Conservation (phyloP, 2,888 invertebrate species). For the Gastracanthus pulcherrimus region DNA sequence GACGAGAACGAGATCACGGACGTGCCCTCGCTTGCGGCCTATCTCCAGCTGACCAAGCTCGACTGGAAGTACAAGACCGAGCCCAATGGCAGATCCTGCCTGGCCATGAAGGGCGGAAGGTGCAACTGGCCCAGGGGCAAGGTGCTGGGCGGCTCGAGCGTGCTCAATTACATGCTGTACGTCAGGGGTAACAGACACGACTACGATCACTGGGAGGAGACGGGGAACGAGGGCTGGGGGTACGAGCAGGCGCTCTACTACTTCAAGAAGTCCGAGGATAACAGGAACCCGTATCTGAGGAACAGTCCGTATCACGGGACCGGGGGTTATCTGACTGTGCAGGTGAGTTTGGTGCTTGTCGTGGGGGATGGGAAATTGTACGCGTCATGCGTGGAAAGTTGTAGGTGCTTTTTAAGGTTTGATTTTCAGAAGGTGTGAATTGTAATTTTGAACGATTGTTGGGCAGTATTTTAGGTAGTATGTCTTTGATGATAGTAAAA, state of each 20-base stretch:
- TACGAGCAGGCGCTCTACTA: conserved; percentile 91
- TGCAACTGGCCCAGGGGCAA: conserved; percentile 95
- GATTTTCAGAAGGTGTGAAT: too few species aligned
- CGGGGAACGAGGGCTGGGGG: conserved; percentile 94
- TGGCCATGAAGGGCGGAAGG: conserved; percentile 87
- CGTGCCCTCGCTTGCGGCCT: conserved; percentile 91
- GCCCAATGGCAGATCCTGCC: conserved; percentile 88
- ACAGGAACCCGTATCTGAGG: conserved; percentile 89
- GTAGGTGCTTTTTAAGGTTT: too few species aligned
- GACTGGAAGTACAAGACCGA: conserved; percentile 96
- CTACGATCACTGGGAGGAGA: conserved; percentile 92
- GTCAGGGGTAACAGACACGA: conserved; percentile 90
- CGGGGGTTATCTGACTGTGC: conserved; percentile 88
- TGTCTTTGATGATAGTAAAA: too few species aligned
- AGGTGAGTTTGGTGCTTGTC: too few species aligned
- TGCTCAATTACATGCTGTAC: conserved; percentile 94
- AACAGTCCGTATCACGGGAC: conserved; percentile 84
- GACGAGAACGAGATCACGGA: conserved; percentile 94
- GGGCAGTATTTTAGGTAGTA: not conserved
- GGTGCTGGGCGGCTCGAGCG: conserved; percentile 92
- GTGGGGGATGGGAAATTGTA: too few species aligned
- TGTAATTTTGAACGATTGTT: not conserved
- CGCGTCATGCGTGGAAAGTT: too few species aligned
- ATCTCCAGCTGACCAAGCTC: conserved; percentile 89
- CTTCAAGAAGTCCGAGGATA: conserved; percentile 94